Evolutionary conservation across 2,113 vertebrate species (phyloP).

Genomic region (Morone chrysops): DNA sequence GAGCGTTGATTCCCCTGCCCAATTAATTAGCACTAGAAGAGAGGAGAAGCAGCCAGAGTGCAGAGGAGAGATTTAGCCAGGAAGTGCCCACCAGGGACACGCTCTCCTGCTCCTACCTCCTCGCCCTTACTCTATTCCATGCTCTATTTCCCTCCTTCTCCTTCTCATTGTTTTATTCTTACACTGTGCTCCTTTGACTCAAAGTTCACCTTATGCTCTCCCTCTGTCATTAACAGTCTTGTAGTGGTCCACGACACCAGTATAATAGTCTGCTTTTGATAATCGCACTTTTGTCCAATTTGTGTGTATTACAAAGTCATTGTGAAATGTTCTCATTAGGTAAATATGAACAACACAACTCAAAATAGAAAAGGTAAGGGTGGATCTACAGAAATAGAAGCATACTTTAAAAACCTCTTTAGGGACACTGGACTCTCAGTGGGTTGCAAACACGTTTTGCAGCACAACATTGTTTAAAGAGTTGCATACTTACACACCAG

Average conservation of each 20-base stretch:
- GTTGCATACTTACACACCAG: neutral
- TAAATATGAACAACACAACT: slow-evolving; percentile 16
- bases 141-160: slow-evolving; percentile 69
- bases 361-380: neutral
- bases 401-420: neutral
- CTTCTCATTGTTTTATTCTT: slow-evolving; percentile 70
- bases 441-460: neutral
- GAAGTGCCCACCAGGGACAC: slow-evolving; percentile 77
- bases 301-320: slow-evolving; percentile 27
- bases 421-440: neutral
- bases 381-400: neutral
- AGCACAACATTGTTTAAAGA: neutral
- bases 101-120: slow-evolving; percentile 69
- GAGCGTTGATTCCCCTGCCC: slow-evolving; percentile 82
- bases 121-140: slow-evolving; percentile 68
- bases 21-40: slow-evolving; percentile 83
- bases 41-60: slow-evolving; percentile 71
- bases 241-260: slow-evolving; percentile 11
- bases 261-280: slow-evolving; percentile 54
- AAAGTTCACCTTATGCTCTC: slow-evolving; percentile 57
- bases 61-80: slow-evolving; percentile 76
- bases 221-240: slow-evolving; percentile 55
- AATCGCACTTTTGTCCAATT: slow-evolving; percentile 45
- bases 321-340: slow-evolving; percentile 34
- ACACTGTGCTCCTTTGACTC: slow-evolving; percentile 62